These are phyloP conservation scores for Drosophila baimaii DNA, from an alignment of 1,140 invertebrate species.

Conservation along the genomic window DNA sequence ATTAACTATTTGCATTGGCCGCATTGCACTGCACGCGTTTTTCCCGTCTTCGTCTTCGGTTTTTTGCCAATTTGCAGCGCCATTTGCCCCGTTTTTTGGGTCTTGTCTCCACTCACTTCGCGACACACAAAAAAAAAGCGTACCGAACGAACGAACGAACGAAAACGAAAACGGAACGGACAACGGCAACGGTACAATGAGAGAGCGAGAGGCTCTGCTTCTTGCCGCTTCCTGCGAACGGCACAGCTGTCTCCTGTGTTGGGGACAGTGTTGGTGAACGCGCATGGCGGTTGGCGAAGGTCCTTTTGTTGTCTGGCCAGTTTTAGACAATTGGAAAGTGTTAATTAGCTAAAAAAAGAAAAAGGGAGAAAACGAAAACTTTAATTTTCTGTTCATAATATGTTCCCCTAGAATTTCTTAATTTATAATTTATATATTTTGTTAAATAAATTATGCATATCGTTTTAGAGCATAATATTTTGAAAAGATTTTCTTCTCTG, in stretches of 20 bases:
- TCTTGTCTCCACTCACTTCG: conserved; percentile 24
- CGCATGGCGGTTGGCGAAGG: background rate
- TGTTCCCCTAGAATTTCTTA: background rate
- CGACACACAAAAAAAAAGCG: conserved; percentile 26
- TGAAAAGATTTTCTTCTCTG: background rate
- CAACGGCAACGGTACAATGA: conserved; percentile 42
- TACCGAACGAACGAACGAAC: conserved; percentile 32
- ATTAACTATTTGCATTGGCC: conserved; percentile 66
- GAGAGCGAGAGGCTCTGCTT: conserved; percentile 32
- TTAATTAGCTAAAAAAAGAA: background rate
- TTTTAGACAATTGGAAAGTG: background rate
- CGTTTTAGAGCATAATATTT: background rate
- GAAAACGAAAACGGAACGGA: conserved; percentile 28
- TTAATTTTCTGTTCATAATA: too few species aligned
- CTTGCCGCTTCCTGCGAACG: conserved; percentile 24
- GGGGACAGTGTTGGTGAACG: conserved; percentile 6
- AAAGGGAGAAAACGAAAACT: background rate
- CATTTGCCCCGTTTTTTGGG: conserved; percentile 39
- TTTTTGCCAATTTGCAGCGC: conserved; percentile 26
- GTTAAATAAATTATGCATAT: background rate
- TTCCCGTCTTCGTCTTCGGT: conserved; percentile 20
- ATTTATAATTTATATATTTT: too few species aligned
- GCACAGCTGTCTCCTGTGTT: conserved; percentile 16
- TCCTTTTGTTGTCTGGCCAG: too few species aligned
- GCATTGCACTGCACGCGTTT: conserved; percentile 15